Evolutionary conservation across 2,113 vertebrate genomes (phyloP), one percentile per base, ranked within the genome.

Genomic region (Copsychus sechellarum): DNA sequence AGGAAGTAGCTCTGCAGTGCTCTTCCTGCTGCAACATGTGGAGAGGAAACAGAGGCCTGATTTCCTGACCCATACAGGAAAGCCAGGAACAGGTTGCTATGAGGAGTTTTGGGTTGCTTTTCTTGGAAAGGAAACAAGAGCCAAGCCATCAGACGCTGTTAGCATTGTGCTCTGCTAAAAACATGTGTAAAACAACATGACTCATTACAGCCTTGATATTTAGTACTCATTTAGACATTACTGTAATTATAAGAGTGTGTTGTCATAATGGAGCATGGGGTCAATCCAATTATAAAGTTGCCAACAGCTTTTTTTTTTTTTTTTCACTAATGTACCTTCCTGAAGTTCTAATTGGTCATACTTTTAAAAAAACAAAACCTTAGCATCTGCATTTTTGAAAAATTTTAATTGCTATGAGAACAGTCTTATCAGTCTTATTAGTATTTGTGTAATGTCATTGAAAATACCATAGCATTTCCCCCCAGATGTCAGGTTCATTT

Each of bases 31-130:
- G 92, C 91, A 97, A 86, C 97, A 96, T 97, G 96, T 98, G 96
- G 96, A 98, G 86, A 98, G 98, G 98, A 98, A 98, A 86, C 96
- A 81, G 97, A 94, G 96, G 97, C 96, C 97, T 92, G 94, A 84
- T 97, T 98, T 98, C 98, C 96, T 96, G 98, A 94, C 96, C 95
- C 72, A 34, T 96, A 94, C 97, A 98, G 98, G 98, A 98, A 98
- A 93, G 98, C 97, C 97, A 92, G 96, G 97, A 98, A 92, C 98
- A 98, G 97, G 98, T 98, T 98, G 97, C 96, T 97, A 88, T 85
- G 93, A 69, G 93, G 87, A 96, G 92, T 95, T 97, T 97, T 74
- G 91, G 94, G 93, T 97, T 96, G 92, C 94, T 95, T 97, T 97
- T 98, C 94, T 96, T 97, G 93, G 96, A 98, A 96, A 98, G 98